Base-by-base conservation (phyloP, 2,797 vertebrate genomes). In the Arrhamphus sclerolepis region DNA sequence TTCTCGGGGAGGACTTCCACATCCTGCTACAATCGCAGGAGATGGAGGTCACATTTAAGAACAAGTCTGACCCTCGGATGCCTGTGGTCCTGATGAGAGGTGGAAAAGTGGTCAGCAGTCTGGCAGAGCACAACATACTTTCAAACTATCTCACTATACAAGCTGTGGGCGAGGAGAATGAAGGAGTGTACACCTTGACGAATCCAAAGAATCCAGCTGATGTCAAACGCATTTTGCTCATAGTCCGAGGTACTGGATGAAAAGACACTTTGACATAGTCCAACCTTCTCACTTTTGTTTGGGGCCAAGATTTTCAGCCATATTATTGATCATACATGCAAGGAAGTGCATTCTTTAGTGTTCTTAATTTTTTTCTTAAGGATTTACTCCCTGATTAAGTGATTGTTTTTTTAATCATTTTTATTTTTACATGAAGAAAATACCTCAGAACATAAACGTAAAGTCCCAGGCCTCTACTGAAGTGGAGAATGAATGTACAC, bases 181-280 rank as follows among this genome's bases (percentile, higher is more conserved):
- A 93, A 80, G 93, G 93, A 19, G 5, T 84, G 44, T 94, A 93
- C 87, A 87, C 67, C 0, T 34, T 94, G 54, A 90, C 80, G 60
- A 80, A 88, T 39, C 75, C 28, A 0, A 54, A 88, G 11, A 61
- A 77, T 0, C 56, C 72, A 0, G 71, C 84, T 0, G 52, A 88
- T 0, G 5, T 78, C 63, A 80, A 28, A 11, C 55, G n/a, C 43
- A 74, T 87, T n/a, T 52, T 2, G 1, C 90, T 94, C 5, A 77
- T 72, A 18, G 89, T 94, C 56, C 85, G 91, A 93, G 93, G 93
- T 93, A 84, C 52, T 7, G 18, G n/a, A 14, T 51, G 39, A 56
- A 14, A 53, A 18, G n/a, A 52, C 20, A 40, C 18, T n/a, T n/a
- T n/a, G n/a, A n/a, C n/a, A n/a, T n/a, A n/a, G n/a, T n/a, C n/a